Evolutionary conservation across 2,888 invertebrate species (phyloP).

Genomic region (Amiota mariae): DNA sequence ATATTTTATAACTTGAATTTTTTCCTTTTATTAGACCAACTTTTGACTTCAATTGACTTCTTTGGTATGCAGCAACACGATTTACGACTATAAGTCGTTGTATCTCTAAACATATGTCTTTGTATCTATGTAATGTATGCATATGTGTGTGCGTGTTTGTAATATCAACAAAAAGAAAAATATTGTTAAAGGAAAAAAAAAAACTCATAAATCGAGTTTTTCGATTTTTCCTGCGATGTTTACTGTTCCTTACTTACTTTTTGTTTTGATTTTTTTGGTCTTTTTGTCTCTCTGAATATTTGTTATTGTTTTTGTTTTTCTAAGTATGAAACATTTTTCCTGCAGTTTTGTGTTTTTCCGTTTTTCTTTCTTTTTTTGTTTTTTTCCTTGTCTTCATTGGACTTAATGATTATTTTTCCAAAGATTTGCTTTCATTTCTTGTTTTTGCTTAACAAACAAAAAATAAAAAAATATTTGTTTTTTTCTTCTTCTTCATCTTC

Average conservation of each 20-base stretch:
- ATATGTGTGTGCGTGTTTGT: constrained; percentile 32
- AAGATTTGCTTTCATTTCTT: constrained; percentile 62
- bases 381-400: constrained; percentile 45
- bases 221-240: constrained; percentile 41
- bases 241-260: neutral
- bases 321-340: constrained; percentile 36
- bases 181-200: constrained; percentile 16
- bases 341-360: constrained; percentile 11
- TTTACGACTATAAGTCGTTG: neutral
- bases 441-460: constrained; percentile 37
- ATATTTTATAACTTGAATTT: neutral
- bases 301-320: constrained; percentile 34
- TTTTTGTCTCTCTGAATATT: constrained; percentile 21
- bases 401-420: constrained; percentile 62
- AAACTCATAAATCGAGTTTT: constrained; percentile 62
- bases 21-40: constrained; percentile 14
- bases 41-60: neutral
- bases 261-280: constrained; percentile 20
- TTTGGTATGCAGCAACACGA: neutral
- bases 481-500: constrained; percentile 30
- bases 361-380: constrained; percentile 44
- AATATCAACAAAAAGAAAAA: constrained; percentile 10
- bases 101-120: constrained; percentile 3
- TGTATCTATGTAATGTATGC: constrained; percentile 15
- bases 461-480: constrained; percentile 37